These are phyloP conservation scores for Episyrphus balteatus DNA, from an alignment of 1,140 invertebrate species.

Conservation along the genomic window DNA sequence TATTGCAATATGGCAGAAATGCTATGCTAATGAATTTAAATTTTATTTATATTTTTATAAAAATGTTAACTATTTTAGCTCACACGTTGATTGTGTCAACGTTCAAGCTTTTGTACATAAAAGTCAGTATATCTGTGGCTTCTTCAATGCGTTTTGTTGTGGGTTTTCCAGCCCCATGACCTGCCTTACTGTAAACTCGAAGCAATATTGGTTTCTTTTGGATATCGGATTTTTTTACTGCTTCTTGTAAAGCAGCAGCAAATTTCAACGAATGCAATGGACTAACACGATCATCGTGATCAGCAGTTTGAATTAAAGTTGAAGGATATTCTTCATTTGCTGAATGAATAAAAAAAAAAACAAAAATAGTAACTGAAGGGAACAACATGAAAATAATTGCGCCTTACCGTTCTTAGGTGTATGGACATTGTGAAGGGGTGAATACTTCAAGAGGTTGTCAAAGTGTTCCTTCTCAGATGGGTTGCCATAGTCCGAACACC, in stretches of 20 bases:
- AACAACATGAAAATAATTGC: neutral
- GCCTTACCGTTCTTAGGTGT: slow-evolving; percentile 46
- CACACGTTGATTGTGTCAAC: slow-evolving; percentile 23
- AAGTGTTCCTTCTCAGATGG: slow-evolving; percentile 84
- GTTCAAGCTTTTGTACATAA: slow-evolving; percentile 67
- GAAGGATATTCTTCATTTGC: slow-evolving; percentile 71
- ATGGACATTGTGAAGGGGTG: slow-evolving; percentile 87
- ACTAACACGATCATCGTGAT: slow-evolving; percentile 96
- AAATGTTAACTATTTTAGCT: neutral
- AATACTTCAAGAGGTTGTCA: slow-evolving; percentile 80
- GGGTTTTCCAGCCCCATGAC: slow-evolving; percentile 93
- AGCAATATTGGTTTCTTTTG: slow-evolving; percentile 85
- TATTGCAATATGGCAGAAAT: too few species aligned
- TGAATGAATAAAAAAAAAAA: slow-evolving; percentile 12
- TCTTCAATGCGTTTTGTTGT: slow-evolving; percentile 75
- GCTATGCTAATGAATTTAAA: too few species aligned
- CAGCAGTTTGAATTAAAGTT: slow-evolving; percentile 81
- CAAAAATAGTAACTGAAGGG: neutral
- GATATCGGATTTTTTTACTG: slow-evolving; percentile 46
- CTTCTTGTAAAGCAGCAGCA: slow-evolving; percentile 81
- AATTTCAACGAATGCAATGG: slow-evolving; percentile 93
- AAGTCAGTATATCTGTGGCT: slow-evolving; percentile 74
- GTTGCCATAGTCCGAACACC: slow-evolving; percentile 92
- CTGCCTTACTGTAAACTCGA: slow-evolving; percentile 86
- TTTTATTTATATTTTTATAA: too few species aligned